Evolutionary conservation across 2,888 invertebrate species (phyloP).

Genomic region (Argyra leucocephala): DNA sequence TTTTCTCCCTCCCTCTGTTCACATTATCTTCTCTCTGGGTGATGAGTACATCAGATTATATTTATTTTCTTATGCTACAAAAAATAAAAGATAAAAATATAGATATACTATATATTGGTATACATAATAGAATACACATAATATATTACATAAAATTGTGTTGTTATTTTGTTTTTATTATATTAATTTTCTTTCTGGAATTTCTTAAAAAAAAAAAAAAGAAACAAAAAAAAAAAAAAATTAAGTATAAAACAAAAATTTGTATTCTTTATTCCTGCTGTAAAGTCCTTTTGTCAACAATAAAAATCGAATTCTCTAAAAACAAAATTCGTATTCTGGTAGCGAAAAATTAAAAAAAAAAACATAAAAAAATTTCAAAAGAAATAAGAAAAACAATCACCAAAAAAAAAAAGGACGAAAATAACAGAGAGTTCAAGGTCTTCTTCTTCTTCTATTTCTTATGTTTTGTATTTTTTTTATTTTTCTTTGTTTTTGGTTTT

Average conservation of each 20-base stretch:
- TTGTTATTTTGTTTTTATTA: background rate
- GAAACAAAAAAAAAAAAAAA: background rate
- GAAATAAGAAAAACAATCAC: background rate
- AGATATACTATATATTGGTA: background rate
- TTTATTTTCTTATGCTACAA: background rate
- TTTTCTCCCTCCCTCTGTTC: too few species aligned
- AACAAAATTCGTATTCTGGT: background rate
- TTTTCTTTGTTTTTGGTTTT: background rate
- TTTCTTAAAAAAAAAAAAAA: background rate
- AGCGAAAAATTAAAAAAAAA: background rate
- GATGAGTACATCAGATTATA: background rate
- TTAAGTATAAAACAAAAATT: background rate
- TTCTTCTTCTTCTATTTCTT: background rate
- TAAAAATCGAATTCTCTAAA: background rate
- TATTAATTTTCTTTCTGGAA: background rate
- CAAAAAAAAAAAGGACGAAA: background rate
- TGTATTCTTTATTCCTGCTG: background rate
- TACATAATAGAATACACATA: too few species aligned
- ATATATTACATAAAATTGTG: too few species aligned
- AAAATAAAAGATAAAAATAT: background rate
- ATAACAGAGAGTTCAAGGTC: background rate
- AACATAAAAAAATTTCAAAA: background rate
- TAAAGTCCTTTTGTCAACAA: slow-evolving; percentile 4
- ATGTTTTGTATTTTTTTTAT: too few species aligned
- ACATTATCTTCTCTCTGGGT: too few species aligned